phyloP scores from a whole-genome alignment of 2,888 invertebrate genomes.

The Xestia xanthographa region DNA sequence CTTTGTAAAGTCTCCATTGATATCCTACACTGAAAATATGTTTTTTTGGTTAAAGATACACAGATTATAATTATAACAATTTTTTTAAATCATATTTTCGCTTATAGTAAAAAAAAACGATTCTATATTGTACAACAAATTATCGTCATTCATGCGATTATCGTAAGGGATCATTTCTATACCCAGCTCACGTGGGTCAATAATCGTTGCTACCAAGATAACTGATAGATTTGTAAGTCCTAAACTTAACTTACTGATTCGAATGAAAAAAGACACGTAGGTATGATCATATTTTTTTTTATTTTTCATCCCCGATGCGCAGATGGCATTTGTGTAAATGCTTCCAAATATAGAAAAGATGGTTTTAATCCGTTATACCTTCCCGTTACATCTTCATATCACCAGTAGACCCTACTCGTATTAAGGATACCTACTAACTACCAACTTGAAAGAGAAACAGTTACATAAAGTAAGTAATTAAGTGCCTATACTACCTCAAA shows the following conservation, averaged over 20 bases:
- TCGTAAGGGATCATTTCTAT: no score
- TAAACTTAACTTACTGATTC: no score
- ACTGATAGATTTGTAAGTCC: no score
- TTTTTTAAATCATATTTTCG: neutral
- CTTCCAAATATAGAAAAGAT: conserved; percentile 9
- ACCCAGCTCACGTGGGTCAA: no score
- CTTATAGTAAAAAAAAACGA: no score
- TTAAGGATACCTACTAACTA: neutral
- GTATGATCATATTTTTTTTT: no score
- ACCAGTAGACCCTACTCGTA: no score
- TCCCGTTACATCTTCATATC: neutral
- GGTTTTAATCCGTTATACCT: neutral
- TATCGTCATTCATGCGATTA: neutral
- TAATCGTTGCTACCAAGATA: no score
- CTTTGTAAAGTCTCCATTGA: neutral
- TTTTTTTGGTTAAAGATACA: neutral
- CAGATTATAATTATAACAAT: neutral
- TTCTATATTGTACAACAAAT: neutral
- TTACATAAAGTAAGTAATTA: conserved; percentile 18
- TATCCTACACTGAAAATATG: neutral
- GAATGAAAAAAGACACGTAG: no score
- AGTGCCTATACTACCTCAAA: no score
- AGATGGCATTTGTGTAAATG: neutral
- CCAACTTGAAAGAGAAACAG: neutral
- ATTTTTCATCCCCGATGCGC: no score